Evolutionary conservation across 2,888 invertebrate species (phyloP), one percentile per base, ranked within the genome.

Genomic region (Timandra comae): DNA sequence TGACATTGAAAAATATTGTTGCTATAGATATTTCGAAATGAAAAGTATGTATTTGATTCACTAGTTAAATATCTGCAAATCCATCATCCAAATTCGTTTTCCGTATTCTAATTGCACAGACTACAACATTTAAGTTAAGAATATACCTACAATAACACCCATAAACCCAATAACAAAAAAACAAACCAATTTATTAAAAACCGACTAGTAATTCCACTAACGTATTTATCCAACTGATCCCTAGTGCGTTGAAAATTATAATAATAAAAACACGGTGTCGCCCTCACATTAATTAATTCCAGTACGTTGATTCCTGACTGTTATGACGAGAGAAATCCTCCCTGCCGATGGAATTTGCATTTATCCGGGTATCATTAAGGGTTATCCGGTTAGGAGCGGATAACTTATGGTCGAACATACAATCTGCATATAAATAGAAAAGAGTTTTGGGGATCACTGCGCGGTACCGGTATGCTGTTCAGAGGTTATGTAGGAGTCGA

Each of bases 361-460:
- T 76, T 74, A 74, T 72, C 73, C 68, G 64, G 55, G 67, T 66
- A 65, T 76, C 77, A 81, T 81, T 81, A 78, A 73, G 69, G 67
- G 68, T 65, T 81, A 82, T 81, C 78, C 81, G 70, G 71, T 71
- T 58, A 59, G 63, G 70, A 74, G 68, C 72, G 77, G 73, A 75
- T 81, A 82, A 84, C 82, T 82, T 85, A 82, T 81, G 82, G 78
- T 73, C 64, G 74, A 74, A 61, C 63, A 62, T 72, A 69, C 73
- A 81, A 84, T 85, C 80, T 84, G 81, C 84, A 85, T 85, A 81
- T 82, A 84, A 84, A 85, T 85, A 79, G 82, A 61, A 75, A 69
- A 65, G 74, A 70, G 73, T 47, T 45, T 51, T 54, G 53, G 64
- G 72, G 75, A 64, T 70, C 56, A 55, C 47, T 6, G 16, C 6